phyloP scores from a whole-genome alignment of 2,113 vertebrate genomes.

The Solea senegalensis region DNA sequence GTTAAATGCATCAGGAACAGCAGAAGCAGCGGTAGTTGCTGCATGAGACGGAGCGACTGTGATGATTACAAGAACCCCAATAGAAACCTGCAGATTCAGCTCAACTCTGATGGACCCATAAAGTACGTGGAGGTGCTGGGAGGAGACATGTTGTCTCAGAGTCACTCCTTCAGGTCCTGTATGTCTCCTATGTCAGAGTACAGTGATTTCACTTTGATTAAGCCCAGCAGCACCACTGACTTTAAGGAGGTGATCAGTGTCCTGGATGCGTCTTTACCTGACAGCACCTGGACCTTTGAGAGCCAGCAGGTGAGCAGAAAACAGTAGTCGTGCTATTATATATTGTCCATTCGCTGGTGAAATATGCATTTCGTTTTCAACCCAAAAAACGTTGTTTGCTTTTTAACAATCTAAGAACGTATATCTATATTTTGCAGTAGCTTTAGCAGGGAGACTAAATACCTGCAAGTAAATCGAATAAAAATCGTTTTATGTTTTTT shows the following conservation, averaged over 20 bases:
- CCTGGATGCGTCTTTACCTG: conserved; percentile 61
- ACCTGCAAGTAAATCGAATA: too few species aligned
- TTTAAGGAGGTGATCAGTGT: conserved; percentile 68
- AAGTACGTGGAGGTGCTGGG: conserved; percentile 85
- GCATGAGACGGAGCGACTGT: conserved; percentile 46
- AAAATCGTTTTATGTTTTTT: too few species aligned
- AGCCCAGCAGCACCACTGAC: conserved; percentile 71
- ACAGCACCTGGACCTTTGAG: conserved; percentile 67
- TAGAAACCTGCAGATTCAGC: conserved; percentile 78
- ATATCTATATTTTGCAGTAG: too few species aligned
- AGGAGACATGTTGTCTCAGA: conserved; percentile 81
- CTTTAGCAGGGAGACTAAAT: too few species aligned
- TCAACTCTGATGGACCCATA: conserved; percentile 82
- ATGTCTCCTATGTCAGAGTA: conserved; percentile 85
- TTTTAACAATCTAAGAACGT: too few species aligned
- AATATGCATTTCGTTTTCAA: too few species aligned
- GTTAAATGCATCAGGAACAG: conserved; percentile 75
- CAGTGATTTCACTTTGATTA: conserved; percentile 85
- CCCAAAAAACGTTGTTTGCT: too few species aligned
- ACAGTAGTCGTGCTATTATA: too few species aligned
- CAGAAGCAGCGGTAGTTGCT: conserved; percentile 73
- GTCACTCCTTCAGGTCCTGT: conserved; percentile 83
- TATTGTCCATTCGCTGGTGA: too few species aligned
- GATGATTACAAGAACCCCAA: conserved; percentile 63
- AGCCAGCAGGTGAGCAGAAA: conserved; percentile 68